Evolutionary conservation across 2,888 invertebrate species (phyloP).

Genomic region (Drymonia ruficornis): DNA sequence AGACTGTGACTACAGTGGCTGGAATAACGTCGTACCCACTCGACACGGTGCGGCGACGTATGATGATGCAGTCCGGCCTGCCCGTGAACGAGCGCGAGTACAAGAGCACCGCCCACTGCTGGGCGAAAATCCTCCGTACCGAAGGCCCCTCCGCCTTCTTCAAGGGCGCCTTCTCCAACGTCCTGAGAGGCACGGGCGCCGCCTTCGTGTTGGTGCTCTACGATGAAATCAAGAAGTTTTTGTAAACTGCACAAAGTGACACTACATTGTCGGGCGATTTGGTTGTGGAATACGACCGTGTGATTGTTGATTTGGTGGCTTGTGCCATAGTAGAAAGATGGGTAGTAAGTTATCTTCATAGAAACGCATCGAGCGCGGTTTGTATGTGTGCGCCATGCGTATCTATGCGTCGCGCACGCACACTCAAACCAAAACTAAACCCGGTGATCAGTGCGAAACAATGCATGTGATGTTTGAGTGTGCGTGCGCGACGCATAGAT

Average conservation of each 20-base stretch:
- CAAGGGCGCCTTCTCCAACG: constrained; percentile 97
- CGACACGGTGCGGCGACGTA: constrained; percentile 96
- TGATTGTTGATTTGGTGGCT: background rate
- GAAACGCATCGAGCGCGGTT: too few species aligned
- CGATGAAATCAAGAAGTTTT: constrained; percentile 91
- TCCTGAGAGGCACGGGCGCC: constrained; percentile 96
- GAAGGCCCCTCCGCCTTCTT: constrained; percentile 96
- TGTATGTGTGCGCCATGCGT: too few species aligned
- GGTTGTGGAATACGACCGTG: background rate
- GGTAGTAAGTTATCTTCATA: too few species aligned
- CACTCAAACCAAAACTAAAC: too few species aligned
- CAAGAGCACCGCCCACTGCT: constrained; percentile 96
- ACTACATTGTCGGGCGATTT: background rate
- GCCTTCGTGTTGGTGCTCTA: constrained; percentile 96
- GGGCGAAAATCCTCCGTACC: constrained; percentile 90
- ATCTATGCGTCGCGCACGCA: too few species aligned
- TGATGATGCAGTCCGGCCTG: constrained; percentile 99
- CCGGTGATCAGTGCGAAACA: too few species aligned
- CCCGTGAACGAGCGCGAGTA: constrained; percentile 91
- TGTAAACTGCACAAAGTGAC: constrained; percentile 54
- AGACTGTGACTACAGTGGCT: constrained; percentile 89
- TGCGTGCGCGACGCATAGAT: too few species aligned
- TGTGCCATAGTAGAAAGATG: too few species aligned
- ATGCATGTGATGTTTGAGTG: too few species aligned
- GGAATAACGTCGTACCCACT: constrained; percentile 98